Evolutionary conservation across 2,888 invertebrate species (phyloP), one percentile per base, ranked within the genome.

Genomic region (Morinoia aosen): DNA sequence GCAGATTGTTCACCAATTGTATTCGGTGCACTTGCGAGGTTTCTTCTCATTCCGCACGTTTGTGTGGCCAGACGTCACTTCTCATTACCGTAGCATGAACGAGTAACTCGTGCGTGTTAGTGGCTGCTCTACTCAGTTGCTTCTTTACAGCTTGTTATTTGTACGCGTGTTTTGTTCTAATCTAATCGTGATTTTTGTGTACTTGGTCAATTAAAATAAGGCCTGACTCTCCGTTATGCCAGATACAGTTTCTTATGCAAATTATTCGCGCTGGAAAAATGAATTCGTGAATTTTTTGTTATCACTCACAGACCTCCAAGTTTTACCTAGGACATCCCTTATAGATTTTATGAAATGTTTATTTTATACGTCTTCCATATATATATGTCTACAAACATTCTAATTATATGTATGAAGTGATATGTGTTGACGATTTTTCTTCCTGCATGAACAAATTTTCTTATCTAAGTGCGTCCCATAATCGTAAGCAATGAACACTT

Each of bases 361-460:
- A 76, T 76, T 76, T 76, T 76, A 76, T 76, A 76, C 25, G 76
- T 76, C 76, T 76, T 76, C 76, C 76, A 76, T 76, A 48, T 76
- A 33, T 16, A 76, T 25, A 76, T 76, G 76, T 76, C 76, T 76
- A 76, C 76, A 76, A 76, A 76, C 76, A 76, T 76, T 76, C 76
- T 76, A 76, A 76, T 76, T 76, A 76, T 76, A 76, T 33, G 10
- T 19, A 76, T 76, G 33, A 76, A 19, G 76, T 76, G 33, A 76
- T 33, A 33, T 33, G 25, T 76, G 76, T 10, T 2, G 25, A 33
- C 33, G 7, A 19, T 76, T 76, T 76, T 76, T 76, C 76, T 76
- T 33, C 25, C 76, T 33, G 76, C 8, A 10, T 0, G 2, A 76
- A 1, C 1, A 33, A 76, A 76, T 76, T 3, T 76, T 33, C 76